phyloP scores from a whole-genome alignment of 2,113 vertebrate genomes.

The Rhodinocichla rosea region DNA sequence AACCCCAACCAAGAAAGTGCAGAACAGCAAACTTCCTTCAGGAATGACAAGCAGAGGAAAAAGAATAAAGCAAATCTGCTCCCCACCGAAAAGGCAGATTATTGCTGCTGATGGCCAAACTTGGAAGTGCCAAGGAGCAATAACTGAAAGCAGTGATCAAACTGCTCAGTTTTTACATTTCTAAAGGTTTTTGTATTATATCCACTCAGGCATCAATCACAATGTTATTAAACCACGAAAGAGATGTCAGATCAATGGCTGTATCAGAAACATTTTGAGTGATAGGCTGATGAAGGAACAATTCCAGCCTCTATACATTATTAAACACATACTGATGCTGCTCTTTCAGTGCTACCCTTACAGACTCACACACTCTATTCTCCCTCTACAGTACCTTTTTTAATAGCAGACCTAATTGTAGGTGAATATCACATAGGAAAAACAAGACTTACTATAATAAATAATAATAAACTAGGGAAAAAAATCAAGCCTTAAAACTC shows the following conservation, averaged over 20 bases:
- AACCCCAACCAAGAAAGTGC: background rate
- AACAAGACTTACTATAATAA: background rate
- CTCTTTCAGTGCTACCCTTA: background rate
- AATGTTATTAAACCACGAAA: slow-evolving; percentile 38
- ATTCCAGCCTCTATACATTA: slow-evolving; percentile 31
- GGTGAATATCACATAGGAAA: background rate
- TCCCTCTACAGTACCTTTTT: background rate
- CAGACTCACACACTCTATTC: background rate
- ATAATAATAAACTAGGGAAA: background rate
- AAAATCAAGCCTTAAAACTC: background rate
- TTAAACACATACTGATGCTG: slow-evolving; percentile 29
- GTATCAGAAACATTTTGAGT: slow-evolving; percentile 34
- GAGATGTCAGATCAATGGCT: slow-evolving; percentile 19
- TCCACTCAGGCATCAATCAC: slow-evolving; percentile 43
- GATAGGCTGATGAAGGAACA: slow-evolving; percentile 33
- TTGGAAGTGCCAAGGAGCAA: background rate
- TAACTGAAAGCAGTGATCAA: background rate
- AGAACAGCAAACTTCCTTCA: background rate
- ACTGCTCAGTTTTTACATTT: background rate
- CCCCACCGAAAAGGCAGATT: background rate
- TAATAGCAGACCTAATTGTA: background rate
- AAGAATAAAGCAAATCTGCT: background rate
- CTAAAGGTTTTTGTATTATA: slow-evolving; percentile 4
- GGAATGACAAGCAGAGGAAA: background rate
- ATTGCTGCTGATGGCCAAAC: background rate